Base-by-base conservation (phyloP, 2,113 vertebrate species). In the Phalacrocorax brasilianus region DNA sequence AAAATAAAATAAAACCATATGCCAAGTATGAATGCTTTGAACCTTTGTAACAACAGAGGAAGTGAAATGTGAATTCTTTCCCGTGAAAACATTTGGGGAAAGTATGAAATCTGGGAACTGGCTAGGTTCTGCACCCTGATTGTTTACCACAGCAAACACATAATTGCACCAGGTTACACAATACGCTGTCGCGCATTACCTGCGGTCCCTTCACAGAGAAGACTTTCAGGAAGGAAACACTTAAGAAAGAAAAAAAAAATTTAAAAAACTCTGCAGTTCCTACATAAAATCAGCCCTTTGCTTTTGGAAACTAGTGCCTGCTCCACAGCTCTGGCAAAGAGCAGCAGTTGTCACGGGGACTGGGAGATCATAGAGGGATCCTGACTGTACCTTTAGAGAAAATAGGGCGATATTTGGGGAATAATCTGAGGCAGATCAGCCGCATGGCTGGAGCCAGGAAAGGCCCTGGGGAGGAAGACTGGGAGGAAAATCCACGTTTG, bases 1-100 rank as follows among this genome's bases (percentile, higher is more conserved):
- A 87, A 83, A 82, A 76, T 24, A 92, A 96, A 97, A 87, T 74
- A 88, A 94, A 96, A 71, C 86, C 89, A 91, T 91, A 87, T 91
- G 93, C 52, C 83, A 88, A 81, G 28, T 21, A 90, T 28, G 50
- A 92, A 71, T 38, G 58, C 88, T 95, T 87, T 83, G 89, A 97
- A 92, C 35, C 32, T 79, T 93, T 91, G 62, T 42, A 95, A 81
- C 50, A 93, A 59, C 53, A 95, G 56, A 85, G 80, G 89, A 97
- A 92, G 89, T 27, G 13, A 91, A 95, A 97, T 63, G 87, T 50
- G 81, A 93, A 92, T 95, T 85, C 87, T 93, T 95, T 91, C 62
- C 81, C 63, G 84, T 44, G 78, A 94, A 95, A 95, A 72, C 71
- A 80, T 88, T 97, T 89, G 77, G 63, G 38, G 11, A 65, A 96